These are phyloP conservation scores for Chamaetylas fuelleborni DNA, from an alignment of 2,113 vertebrate genomes.

Conservation along the genomic window DNA sequence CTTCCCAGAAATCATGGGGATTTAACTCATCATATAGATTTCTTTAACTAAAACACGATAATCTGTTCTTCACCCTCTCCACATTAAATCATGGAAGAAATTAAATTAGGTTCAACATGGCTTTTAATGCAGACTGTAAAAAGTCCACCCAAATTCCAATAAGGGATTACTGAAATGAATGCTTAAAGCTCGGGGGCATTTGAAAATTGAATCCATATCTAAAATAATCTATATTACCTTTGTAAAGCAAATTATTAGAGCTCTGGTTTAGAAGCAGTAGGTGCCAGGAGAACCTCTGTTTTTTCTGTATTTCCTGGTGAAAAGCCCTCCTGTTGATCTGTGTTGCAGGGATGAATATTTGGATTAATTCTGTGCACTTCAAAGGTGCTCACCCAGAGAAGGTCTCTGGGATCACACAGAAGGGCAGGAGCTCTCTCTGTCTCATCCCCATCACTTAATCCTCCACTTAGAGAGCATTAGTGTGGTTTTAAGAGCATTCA, in stretches of 20 bases:
- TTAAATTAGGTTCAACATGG: not conserved
- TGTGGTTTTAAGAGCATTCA: not conserved
- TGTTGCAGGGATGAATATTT: not conserved
- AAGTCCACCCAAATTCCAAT: not conserved
- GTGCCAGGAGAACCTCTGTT: not conserved
- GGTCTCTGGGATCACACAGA: not conserved
- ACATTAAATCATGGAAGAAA: not conserved
- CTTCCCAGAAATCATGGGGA: not conserved
- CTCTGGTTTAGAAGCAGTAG: not conserved
- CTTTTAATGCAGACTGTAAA: not conserved
- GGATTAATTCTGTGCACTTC: not conserved
- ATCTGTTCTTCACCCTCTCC: not conserved
- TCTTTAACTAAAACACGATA: not conserved
- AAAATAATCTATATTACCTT: not conserved
- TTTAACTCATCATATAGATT: not conserved
- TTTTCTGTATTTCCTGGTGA: rapidly evolving
- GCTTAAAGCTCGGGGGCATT: not conserved
- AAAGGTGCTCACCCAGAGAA: not conserved
- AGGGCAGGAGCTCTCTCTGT: not conserved
- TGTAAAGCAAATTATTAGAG: not conserved
- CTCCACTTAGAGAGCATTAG: not conserved
- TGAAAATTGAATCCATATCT: not conserved
- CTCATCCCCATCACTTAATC: not conserved
- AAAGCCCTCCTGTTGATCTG: not conserved
- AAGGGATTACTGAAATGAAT: not conserved